Percentiles rank a stretch among this genome's conserved stretches.
Conservation (phyloP, 2,888 invertebrate species). For the Digitonthophagus gazella region DNA sequence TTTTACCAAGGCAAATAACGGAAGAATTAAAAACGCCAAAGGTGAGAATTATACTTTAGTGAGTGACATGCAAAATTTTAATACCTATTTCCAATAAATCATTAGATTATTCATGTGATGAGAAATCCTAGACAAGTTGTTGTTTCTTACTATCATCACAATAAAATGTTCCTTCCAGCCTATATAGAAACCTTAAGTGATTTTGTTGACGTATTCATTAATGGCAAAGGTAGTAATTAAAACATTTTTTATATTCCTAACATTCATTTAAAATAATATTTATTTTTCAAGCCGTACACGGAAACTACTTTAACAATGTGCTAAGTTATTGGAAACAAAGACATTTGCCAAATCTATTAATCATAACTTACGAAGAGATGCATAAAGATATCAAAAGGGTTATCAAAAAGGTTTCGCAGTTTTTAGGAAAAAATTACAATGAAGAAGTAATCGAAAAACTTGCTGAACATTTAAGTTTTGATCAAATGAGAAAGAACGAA, state of each 20-base stretch:
- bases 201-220: constrained; percentile 32
- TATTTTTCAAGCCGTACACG: too few species aligned
- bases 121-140: constrained; percentile 31
- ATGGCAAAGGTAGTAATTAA: constrained; percentile 60
- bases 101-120: constrained; percentile 29
- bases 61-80: too few species aligned
- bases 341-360: constrained; percentile 20
- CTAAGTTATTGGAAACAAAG: constrained; percentile 21
- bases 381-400: constrained; percentile 48
- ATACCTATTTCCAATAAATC: too few species aligned
- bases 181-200: constrained; percentile 44
- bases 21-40: constrained; percentile 41
- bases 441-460: constrained; percentile 46
- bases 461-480: constrained; percentile 52
- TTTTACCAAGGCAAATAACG: too few species aligned
- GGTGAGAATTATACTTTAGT: too few species aligned
- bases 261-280: too few species aligned
- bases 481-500: constrained; percentile 53
- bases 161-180: constrained; percentile 51
- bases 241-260: not conserved
- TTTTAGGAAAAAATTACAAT: constrained; percentile 44
- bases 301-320: constrained; percentile 19
- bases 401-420: constrained; percentile 48
- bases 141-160: constrained; percentile 31
- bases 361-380: constrained; percentile 29